Conservation (phyloP, 2,888 invertebrate species). For the Chrysolina americana region DNA sequence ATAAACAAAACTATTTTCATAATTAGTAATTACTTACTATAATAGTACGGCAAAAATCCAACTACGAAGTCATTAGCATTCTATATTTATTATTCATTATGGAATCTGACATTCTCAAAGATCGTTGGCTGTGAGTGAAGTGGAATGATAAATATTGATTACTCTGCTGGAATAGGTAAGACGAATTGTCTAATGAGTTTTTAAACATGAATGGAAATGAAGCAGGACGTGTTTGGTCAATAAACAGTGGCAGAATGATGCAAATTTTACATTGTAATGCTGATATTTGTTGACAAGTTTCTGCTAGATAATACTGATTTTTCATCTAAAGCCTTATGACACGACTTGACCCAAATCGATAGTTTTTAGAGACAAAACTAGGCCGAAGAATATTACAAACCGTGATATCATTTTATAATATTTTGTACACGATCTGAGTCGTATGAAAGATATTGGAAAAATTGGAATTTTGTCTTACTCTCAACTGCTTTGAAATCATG, state of each 20-base stretch:
- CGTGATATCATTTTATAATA: too few relatives aligned
- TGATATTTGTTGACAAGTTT: too few relatives aligned
- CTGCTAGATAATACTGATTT: too few relatives aligned
- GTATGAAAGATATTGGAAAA: too few relatives aligned
- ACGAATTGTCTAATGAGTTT: background rate
- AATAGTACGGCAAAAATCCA: background rate
- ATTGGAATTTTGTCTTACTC: too few relatives aligned
- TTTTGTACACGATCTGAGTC: too few relatives aligned
- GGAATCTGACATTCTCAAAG: background rate
- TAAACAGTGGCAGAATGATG: background rate
- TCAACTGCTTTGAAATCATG: too few relatives aligned
- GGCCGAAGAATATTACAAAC: too few relatives aligned
- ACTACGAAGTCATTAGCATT: conserved; percentile 4
- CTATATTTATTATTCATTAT: conserved; percentile 1
- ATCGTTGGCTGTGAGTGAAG: conserved; percentile 2
- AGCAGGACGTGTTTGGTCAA: background rate
- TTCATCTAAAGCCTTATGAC: too few relatives aligned
- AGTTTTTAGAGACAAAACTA: too few relatives aligned
- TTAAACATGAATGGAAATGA: background rate
- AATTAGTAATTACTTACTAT: background rate
- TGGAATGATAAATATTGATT: conserved; percentile 11
- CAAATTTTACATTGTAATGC: background rate
- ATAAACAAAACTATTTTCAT: background rate
- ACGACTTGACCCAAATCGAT: too few relatives aligned
- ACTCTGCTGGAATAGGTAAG: background rate